A percentile compares a stretch with the other conserved stretches of the same genome.
These are phyloP conservation scores for Drosophila lutescens DNA, from an alignment of 2,888 invertebrate genomes.

Conservation along the genomic window DNA sequence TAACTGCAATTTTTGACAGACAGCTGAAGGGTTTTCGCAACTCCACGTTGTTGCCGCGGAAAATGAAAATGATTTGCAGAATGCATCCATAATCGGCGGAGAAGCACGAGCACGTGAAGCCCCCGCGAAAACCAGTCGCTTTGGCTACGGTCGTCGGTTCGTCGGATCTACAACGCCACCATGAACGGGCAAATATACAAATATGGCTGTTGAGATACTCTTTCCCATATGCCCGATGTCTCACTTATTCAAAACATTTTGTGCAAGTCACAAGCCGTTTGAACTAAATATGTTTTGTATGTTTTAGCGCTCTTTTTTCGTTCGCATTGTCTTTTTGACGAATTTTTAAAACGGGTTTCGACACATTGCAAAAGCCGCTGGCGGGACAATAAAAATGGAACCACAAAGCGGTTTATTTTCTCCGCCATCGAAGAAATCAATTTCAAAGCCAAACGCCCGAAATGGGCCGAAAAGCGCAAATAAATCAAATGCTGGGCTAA, in stretches of 20 bases:
- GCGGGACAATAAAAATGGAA: conserved; percentile 55
- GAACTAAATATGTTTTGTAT: conserved; percentile 58
- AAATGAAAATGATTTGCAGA: conserved; percentile 79
- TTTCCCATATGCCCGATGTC: conserved; percentile 41
- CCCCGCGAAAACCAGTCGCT: conserved; percentile 58
- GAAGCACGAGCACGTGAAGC: conserved; percentile 14
- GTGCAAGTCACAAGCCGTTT: conserved; percentile 67
- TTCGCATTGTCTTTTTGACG: conserved; percentile 50
- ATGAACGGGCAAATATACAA: conserved; percentile 40
- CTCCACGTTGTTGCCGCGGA: conserved; percentile 46
- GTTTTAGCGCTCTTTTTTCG: conserved; percentile 33
- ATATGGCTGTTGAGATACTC: conserved; percentile 23
- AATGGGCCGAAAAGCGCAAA: conserved; percentile 27
- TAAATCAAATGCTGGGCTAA: conserved; percentile 31
- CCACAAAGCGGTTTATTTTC: conserved; percentile 44
- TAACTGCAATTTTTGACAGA: conserved; percentile 34
- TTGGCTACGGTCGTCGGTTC: conserved; percentile 51
- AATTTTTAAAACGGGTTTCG: conserved; percentile 57
- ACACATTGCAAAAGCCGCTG: conserved; percentile 61
- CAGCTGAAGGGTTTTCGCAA: conserved; percentile 72
- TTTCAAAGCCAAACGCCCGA: conserved; percentile 43
- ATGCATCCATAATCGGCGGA: conserved; percentile 29
- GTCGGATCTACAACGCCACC: conserved; percentile 13
- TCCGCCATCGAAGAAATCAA: conserved; percentile 45
- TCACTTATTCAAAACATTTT: conserved; percentile 55